Percentiles rank a stretch among this genome's conserved stretches.
Conservation (phyloP, 2,888 invertebrate genomes). For the Lepetodrilus schrolli region DNA sequence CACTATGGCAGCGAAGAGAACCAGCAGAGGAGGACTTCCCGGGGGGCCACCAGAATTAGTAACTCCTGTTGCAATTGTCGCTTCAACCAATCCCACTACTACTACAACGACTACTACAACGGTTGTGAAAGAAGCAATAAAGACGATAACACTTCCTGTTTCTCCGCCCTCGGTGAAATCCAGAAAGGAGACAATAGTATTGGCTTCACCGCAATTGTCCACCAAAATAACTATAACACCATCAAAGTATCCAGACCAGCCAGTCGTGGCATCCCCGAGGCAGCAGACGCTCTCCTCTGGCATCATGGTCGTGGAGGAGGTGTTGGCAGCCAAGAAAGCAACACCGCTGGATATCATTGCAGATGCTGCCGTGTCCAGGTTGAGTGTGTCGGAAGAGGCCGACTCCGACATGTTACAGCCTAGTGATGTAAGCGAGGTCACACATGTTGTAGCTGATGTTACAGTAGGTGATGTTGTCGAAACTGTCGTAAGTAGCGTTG, state of each 20-base stretch:
- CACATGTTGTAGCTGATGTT: too few relatives aligned
- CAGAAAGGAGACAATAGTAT: too few relatives aligned
- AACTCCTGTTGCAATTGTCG: not conserved
- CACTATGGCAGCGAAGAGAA: not conserved
- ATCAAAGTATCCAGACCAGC: not conserved
- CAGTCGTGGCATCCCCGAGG: not conserved
- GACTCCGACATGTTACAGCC: too few relatives aligned
- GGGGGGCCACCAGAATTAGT: too few relatives aligned
- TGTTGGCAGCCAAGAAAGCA: not conserved
- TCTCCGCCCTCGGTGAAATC: too few relatives aligned
- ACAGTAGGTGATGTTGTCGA: too few relatives aligned
- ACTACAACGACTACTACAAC: not conserved
- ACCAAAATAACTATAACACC: not conserved
- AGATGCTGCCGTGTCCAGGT: not conserved
- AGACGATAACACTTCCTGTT: too few relatives aligned
- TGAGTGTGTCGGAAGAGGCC: not conserved
- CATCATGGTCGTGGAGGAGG: not conserved
- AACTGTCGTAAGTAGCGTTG: too few relatives aligned
- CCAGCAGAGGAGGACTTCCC: not conserved
- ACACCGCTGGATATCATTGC: conserved; percentile 1
- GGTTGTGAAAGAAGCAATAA: not conserved
- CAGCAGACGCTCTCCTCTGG: not conserved
- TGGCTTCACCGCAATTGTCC: too few relatives aligned
- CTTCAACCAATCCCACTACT: not conserved
- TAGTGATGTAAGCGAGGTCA: too few relatives aligned